Evolutionary conservation across 2,113 vertebrate genomes (phyloP).

Genomic region (Loxodonta africana): DNA sequence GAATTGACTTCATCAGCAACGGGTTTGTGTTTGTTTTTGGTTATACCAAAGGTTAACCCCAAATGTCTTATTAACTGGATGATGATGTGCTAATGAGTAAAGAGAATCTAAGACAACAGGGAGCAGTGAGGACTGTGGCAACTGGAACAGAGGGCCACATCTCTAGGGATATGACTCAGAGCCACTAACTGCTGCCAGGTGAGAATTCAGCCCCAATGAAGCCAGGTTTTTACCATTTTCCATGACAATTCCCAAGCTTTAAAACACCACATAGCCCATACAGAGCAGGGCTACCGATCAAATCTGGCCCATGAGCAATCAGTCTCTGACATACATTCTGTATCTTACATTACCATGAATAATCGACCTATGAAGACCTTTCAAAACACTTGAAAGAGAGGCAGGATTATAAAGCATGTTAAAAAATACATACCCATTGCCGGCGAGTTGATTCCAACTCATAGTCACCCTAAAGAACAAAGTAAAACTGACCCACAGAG

Average conservation of each 20-base stretch:
- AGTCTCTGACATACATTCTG: background rate
- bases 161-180: background rate
- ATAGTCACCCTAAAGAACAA: background rate
- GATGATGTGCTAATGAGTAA: background rate
- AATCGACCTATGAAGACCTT: background rate
- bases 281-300: background rate
- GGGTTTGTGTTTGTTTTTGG: too few relatives aligned
- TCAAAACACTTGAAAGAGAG: background rate
- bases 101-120: background rate
- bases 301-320: background rate
- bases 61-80: background rate
- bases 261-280: background rate
- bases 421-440: background rate
- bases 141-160: rapidly evolving
- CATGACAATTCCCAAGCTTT: background rate
- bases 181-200: background rate
- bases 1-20: too few relatives aligned
- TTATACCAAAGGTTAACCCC: background rate
- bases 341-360: background rate
- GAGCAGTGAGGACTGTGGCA: background rate
- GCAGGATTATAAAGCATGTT: background rate
- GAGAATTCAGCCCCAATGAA: background rate
- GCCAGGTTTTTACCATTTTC: background rate
- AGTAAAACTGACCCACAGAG: background rate
- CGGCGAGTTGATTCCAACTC: background rate